Conservation (phyloP, 2,888 invertebrate species). For the Subacronicta megacephala region DNA sequence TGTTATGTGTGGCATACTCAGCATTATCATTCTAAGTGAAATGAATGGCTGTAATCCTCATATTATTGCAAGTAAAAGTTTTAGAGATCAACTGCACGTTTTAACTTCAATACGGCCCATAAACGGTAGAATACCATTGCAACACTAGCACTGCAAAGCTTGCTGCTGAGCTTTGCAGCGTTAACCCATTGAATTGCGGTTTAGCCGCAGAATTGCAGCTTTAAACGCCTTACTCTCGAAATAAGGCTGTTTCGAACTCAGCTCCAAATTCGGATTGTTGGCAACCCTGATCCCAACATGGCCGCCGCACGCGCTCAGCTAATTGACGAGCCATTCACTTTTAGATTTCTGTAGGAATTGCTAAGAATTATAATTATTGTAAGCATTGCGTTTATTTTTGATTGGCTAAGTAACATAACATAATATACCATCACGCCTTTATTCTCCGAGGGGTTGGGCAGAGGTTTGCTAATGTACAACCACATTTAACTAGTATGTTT, state of each 20-base stretch:
- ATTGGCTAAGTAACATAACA: too few species aligned
- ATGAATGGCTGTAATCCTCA: slow-evolving; percentile 26
- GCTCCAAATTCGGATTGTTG: slow-evolving; percentile 46
- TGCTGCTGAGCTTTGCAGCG: slow-evolving; percentile 42
- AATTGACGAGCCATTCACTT: slow-evolving; percentile 42
- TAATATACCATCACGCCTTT: too few species aligned
- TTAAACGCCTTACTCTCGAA: slow-evolving; percentile 51
- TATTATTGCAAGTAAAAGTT: slow-evolving; percentile 30
- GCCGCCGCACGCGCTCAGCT: slow-evolving; percentile 35
- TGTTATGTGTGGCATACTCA: neutral
- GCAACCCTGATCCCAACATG: slow-evolving; percentile 50
- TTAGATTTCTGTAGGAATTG: slow-evolving; percentile 35
- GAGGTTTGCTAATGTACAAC: too few species aligned
- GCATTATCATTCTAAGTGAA: slow-evolving; percentile 24
- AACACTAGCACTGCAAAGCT: slow-evolving; percentile 34
- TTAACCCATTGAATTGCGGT: slow-evolving; percentile 57
- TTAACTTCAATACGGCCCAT: slow-evolving; percentile 45
- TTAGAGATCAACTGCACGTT: slow-evolving; percentile 40
- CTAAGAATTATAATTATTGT: slow-evolving; percentile 16
- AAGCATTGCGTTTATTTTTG: slow-evolving; percentile 9
- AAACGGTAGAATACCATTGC: slow-evolving; percentile 29
- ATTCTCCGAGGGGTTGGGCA: too few species aligned
- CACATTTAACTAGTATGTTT: too few species aligned
- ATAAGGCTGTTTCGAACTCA: slow-evolving; percentile 45
- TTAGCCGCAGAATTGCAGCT: slow-evolving; percentile 56